Conservation (phyloP, 2,113 vertebrate species). For the Zapus hudsonius region DNA sequence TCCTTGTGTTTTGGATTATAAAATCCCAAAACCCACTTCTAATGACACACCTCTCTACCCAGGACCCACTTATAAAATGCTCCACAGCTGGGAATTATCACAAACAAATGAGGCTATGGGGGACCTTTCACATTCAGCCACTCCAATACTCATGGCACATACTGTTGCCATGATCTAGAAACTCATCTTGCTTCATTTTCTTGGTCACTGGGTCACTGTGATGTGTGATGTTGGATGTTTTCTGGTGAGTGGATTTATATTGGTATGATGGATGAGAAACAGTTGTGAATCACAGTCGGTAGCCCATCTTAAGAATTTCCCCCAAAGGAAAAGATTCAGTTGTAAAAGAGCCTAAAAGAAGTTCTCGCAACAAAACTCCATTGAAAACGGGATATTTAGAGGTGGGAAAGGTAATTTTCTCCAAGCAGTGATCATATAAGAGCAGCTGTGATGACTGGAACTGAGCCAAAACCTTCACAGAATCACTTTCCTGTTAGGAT, state of each 20-base stretch:
- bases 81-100: too few species aligned
- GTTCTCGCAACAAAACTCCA: background rate
- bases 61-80: too few species aligned
- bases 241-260: slow-evolving; percentile 1
- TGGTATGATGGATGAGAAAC: background rate
- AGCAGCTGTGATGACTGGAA: slow-evolving; percentile 60
- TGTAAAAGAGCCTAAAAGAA: background rate
- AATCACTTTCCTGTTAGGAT: slow-evolving; percentile 55
- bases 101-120: too few species aligned
- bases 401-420: slow-evolving; percentile 12
- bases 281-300: background rate
- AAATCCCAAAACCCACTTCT: too few species aligned
- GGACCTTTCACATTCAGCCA: too few species aligned
- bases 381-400: slow-evolving; percentile 37
- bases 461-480: slow-evolving; percentile 55
- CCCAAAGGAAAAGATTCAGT: background rate
- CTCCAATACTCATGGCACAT: background rate
- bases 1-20: too few species aligned
- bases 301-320: background rate
- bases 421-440: background rate
- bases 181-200: background rate
- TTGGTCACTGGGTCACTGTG: too few species aligned
- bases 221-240: background rate
- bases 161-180: background rate
- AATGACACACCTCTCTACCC: too few species aligned